Evolutionary conservation across 2,113 vertebrate species (phyloP), one percentile per base, ranked within the genome.

Genomic region (Crotalus helleri): DNA sequence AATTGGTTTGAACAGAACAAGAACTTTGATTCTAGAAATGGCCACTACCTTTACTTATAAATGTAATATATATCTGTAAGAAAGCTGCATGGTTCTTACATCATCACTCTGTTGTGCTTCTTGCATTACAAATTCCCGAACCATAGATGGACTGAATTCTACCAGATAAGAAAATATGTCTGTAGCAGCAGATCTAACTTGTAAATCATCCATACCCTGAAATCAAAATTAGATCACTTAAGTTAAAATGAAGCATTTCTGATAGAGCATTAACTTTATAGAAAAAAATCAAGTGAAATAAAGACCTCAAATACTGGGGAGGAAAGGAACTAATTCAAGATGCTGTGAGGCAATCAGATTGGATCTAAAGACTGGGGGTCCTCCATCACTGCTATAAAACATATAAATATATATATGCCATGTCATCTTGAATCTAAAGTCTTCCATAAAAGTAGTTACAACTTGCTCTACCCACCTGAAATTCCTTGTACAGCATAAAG

Each of bases 131-230:
- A 99, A 99, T 97, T 99, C 99, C 91, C 99, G 97, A 93, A 99
- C 99, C 99, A 99, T 99, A 93, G 99, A 99, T 95, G 99, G 99
- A 97, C 99, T 99, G 97, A 99, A 99, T 96, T 99, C 99, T 98
- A 99, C 99, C 96, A 99, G 98, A 97, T 99, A 99, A 93, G 99
- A 99, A 98, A 99, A 99, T 98, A 99, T 99, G 97, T 99, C 99
- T 92, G 99, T 99, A 94, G 99, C 99, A 96, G 99, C 99, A 93
- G 98, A 98, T 97, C 99, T 98, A 96, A 99, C 99, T 97, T 99
- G 99, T 95, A 99, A 97, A 97, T 99, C 99, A 94, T 99, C 99
- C 99, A 99, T 99, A 91, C 99, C 99, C 99, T 99, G 81, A 93
- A 93, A 90, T 53, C 91, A 92, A 93, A 81, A 91, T 44, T 39